Base-by-base conservation (phyloP, 2,113 vertebrate genomes). In the Entomyzon cyanotis region DNA sequence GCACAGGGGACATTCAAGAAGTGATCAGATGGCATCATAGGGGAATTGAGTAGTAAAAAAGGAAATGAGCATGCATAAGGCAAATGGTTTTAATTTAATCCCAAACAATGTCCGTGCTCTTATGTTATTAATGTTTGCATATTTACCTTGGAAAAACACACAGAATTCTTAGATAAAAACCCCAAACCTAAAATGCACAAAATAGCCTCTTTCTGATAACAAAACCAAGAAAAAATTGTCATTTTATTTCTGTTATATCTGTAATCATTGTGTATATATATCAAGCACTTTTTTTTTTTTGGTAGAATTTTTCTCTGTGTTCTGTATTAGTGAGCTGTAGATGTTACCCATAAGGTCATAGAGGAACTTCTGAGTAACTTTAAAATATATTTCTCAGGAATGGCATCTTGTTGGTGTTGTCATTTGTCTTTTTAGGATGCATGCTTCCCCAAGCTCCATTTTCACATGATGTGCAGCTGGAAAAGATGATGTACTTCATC, bases 1-100 rank as follows among this genome's bases (percentile, higher is more conserved):
- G 94, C 97, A 97, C 97, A 94, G 96, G 98, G 97, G 98, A 98
- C 95, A 31, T 97, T 89, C 55, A 73, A 87, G 93, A 96, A 97
- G 94, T 95, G 98, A 98, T 98, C 98, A 98, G 98, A 98, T 98
- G 98, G 98, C 96, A 97, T 97, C 97, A 94, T 71, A 71, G 96
- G 97, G 97, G 98, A 98, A 98, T 98, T 97, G 97, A 95, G 96
- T 91, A 97, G 97, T 97, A 98, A 98, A 97, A 97, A 96, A 97
- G 97, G 97, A 98, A 98, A 98, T 97, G 98, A 98, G 96, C 64
- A 15, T 93, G 96, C 97, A 97, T 97, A 97, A 94, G 71, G 97
- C 82, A 79, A 87, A 97, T 75, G 97, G 97, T 95, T 98, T 97
- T 96, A 95, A 81, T 97, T 97, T 98, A 97, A 97, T 97, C 97